These are phyloP conservation scores for Mythimna lalbum DNA, from an alignment of 2,888 invertebrate genomes.

Conservation along the genomic window DNA sequence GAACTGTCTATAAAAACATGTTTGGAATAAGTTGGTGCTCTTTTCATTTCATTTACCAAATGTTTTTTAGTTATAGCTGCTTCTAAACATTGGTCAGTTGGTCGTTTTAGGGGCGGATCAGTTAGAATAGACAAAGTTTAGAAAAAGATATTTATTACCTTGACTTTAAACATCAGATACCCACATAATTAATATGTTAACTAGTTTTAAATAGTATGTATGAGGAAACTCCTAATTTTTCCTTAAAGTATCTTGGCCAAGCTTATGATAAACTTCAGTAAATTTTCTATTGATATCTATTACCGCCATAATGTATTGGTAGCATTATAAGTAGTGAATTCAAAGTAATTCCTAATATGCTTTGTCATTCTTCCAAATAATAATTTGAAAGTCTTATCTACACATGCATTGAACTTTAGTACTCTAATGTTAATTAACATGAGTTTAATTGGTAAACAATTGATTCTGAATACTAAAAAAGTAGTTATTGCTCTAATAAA, in stretches of 20 bases:
- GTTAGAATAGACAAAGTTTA: background rate
- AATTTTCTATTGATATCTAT: background rate
- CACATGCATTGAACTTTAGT: slow-evolving; percentile 3
- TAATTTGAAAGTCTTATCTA: background rate
- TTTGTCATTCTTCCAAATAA: slow-evolving; percentile 22
- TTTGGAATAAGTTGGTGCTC: slow-evolving; percentile 25
- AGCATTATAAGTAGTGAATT: background rate
- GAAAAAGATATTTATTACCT: background rate
- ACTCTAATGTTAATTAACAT: background rate
- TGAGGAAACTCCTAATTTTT: slow-evolving; percentile 12
- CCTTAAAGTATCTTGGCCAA: background rate
- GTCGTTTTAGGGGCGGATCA: too few relatives aligned
- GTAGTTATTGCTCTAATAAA: too few relatives aligned
- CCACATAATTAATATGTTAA: background rate
- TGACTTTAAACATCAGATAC: background rate
- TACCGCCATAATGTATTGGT: background rate
- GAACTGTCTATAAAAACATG: background rate
- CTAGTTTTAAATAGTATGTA: background rate
- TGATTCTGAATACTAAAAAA: background rate
- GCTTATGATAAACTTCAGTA: background rate
- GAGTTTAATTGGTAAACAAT: background rate
- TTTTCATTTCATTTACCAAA: slow-evolving; percentile 23
- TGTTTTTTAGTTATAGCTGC: background rate
- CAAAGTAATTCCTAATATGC: background rate
- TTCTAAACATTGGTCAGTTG: too few relatives aligned